phyloP scores from a whole-genome alignment of 2,113 vertebrate species.

The Meriones unguiculatus region DNA sequence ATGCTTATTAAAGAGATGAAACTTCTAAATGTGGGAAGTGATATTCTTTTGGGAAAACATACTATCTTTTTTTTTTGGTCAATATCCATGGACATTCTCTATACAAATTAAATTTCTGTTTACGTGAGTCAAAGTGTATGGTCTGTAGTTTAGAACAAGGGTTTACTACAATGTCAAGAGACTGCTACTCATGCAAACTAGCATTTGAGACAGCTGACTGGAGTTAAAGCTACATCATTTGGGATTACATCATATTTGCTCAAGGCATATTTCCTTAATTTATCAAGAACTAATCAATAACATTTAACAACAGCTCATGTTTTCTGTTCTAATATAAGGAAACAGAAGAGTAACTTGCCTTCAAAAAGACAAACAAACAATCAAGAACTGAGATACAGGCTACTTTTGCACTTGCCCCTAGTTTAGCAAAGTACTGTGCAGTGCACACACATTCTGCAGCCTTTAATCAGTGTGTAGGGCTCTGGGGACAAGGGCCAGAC shows the following conservation, averaged over 20 bases:
- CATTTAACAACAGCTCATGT: background rate
- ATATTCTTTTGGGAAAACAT: constrained; percentile 14
- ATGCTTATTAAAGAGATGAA: background rate
- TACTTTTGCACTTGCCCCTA: background rate
- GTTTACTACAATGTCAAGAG: background rate
- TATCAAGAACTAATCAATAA: background rate
- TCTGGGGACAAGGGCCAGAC: background rate
- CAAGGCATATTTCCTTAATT: background rate
- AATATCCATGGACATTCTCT: background rate
- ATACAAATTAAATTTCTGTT: background rate
- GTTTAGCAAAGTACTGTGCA: background rate
- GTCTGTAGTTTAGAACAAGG: background rate
- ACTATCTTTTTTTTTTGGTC: background rate
- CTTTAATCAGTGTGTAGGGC: background rate
- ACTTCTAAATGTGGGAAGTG: constrained; percentile 3
- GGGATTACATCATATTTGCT: background rate
- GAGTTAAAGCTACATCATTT: constrained; percentile 28
- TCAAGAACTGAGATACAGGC: constrained; percentile 17
- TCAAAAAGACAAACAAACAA: constrained; percentile 34
- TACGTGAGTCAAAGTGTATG: background rate
- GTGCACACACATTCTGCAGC: background rate
- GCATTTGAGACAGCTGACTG: background rate
- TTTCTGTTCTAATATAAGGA: constrained; percentile 44
- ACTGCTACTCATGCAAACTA: background rate
- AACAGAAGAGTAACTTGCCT: background rate